phyloP scores from a whole-genome alignment of 1,140 invertebrate genomes.

The Himalopsyche phryganea region DNA sequence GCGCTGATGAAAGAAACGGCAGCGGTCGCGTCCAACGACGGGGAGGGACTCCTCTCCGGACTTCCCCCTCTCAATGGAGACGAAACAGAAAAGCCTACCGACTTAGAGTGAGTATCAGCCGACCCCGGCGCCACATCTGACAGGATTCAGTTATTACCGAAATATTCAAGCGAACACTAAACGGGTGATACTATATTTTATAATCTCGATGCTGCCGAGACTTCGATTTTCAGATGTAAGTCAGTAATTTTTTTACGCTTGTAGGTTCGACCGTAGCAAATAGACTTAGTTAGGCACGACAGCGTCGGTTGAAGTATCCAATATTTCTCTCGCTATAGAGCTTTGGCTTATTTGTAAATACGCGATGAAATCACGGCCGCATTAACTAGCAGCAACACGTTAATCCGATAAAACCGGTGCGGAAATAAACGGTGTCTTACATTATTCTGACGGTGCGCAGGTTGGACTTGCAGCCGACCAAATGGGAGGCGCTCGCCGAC shows the following conservation, averaged over 20 bases:
- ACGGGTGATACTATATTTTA: conserved; percentile 25
- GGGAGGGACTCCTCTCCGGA: background rate
- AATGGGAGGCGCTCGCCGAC: conserved; percentile 53
- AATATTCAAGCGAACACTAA: conserved; percentile 6
- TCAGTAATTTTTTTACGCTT: conserved; percentile 28
- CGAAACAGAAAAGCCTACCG: conserved; percentile 12
- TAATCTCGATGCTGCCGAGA: conserved; percentile 34
- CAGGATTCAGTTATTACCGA: conserved; percentile 9
- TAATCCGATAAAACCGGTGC: background rate
- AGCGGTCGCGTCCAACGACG: background rate
- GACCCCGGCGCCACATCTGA: conserved; percentile 6
- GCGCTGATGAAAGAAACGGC: conserved; percentile 28
- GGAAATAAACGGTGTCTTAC: conserved; percentile 3
- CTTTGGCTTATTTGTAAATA: conserved; percentile 29
- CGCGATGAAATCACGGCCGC: conserved; percentile 31
- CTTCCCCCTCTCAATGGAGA: background rate
- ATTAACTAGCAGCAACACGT: conserved; percentile 13
- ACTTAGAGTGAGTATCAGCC: conserved; percentile 31
- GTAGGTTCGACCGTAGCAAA: conserved; percentile 27
- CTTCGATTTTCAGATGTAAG: conserved; percentile 32
- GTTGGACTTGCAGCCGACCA: conserved; percentile 43
- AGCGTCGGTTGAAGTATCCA: background rate
- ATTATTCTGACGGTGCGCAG: conserved; percentile 13
- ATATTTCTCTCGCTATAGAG: background rate
- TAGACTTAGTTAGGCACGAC: conserved; percentile 16